Conservation (phyloP, 2,797 vertebrate species). For the Tragopan temminckii region DNA sequence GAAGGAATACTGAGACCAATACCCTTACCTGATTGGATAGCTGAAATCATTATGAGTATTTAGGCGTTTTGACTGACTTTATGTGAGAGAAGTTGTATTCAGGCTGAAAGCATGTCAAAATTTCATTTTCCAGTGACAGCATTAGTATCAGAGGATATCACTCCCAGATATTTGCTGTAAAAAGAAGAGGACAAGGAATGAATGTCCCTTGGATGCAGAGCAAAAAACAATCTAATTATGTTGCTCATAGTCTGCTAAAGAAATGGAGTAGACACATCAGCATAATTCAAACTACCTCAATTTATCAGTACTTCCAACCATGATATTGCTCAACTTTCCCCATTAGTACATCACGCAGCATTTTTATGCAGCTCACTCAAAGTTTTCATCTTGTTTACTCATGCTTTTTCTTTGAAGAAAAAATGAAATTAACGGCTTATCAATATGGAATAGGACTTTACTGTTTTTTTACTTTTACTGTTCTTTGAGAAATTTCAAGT, state of each 20-base stretch:
- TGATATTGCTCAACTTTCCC: slow-evolving; percentile 35
- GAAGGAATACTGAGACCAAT: not conserved
- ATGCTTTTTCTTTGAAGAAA: slow-evolving; percentile 39
- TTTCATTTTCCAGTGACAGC: not conserved
- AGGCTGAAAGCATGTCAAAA: not conserved
- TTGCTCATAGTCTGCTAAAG: slow-evolving; percentile 22
- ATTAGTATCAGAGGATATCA: not conserved
- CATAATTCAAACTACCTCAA: slow-evolving; percentile 49
- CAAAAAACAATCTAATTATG: slow-evolving; percentile 28
- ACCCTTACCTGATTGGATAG: not conserved
- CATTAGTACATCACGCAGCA: slow-evolving; percentile 44
- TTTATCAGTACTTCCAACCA: slow-evolving; percentile 48
- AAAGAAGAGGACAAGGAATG: not conserved
- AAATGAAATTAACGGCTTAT: slow-evolving; percentile 45
- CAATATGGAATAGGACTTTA: not conserved
- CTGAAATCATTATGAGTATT: not conserved
- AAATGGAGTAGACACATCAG: slow-evolving; percentile 49
- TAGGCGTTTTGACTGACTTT: not conserved
- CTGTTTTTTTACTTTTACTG: too few relatives aligned
- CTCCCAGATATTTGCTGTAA: not conserved
- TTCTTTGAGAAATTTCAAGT: slow-evolving; percentile 19
- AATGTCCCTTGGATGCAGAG: not conserved
- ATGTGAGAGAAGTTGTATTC: not conserved
- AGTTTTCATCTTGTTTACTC: slow-evolving; percentile 38
- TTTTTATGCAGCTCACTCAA: slow-evolving; percentile 42